phyloP scores from a whole-genome alignment of 53 echinoderm and acorn worm genomes.

The Holothuria leucospilota region DNA sequence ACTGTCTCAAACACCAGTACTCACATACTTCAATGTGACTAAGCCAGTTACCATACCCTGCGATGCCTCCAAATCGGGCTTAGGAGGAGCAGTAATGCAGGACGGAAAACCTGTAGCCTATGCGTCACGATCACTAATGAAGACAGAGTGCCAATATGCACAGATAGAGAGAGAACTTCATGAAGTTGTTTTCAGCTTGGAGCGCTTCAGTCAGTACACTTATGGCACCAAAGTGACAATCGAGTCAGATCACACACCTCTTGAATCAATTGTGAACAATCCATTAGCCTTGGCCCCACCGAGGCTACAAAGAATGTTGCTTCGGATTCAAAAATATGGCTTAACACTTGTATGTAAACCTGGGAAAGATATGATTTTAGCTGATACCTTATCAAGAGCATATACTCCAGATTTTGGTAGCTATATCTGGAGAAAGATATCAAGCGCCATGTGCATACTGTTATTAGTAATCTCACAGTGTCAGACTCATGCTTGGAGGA shows the following conservation, averaged over 20 bases:
- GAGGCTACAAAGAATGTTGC: constrained; percentile 64
- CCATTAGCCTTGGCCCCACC: constrained; percentile 50
- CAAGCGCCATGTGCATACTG: not conserved
- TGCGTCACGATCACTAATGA: constrained; percentile 19
- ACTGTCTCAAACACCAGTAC: constrained; percentile 58
- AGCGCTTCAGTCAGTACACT: constrained; percentile 28
- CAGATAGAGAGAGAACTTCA: constrained; percentile 51
- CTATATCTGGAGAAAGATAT: constrained; percentile 21
- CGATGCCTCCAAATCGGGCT: constrained; percentile 64
- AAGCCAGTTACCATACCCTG: constrained; percentile 55
- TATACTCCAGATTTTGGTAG: not conserved
- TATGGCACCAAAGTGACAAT: constrained; percentile 12
- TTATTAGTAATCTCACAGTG: constrained; percentile 46
- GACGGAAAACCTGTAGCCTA: constrained; percentile 51
- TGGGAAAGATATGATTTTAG: constrained; percentile 30
- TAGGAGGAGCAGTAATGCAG: constrained; percentile 56
- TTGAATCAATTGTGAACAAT: constrained; percentile 47
- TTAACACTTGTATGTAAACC: constrained; percentile 19
- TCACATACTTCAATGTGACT: constrained; percentile 61
- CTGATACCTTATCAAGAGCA: constrained; percentile 20
- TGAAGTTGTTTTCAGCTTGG: constrained; percentile 30
- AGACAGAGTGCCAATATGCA: constrained; percentile 42
- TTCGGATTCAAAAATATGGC: constrained; percentile 64
- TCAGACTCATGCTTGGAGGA: constrained; percentile 56
- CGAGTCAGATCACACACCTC: constrained; percentile 41